A percentile compares a stretch with the other conserved stretches of the same genome.
These are phyloP conservation scores for Barnardius zonarius DNA, from an alignment of 2,113 vertebrate species.

Conservation along the genomic window DNA sequence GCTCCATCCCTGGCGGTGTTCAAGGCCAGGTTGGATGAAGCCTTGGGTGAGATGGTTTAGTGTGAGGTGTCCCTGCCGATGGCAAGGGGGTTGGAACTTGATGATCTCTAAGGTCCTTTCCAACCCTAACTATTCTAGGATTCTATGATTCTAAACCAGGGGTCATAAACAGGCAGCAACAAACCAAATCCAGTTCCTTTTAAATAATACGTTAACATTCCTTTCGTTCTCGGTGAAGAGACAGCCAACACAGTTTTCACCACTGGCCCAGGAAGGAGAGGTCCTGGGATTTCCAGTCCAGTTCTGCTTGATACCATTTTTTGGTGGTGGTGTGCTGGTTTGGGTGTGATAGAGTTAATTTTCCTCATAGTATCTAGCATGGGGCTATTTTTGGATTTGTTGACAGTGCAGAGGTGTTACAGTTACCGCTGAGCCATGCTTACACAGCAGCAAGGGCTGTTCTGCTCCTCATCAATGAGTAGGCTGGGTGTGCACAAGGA, in stretches of 20 bases:
- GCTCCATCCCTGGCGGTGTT: no score
- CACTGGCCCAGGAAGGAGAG: background rate
- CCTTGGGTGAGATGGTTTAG: no score
- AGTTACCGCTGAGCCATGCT: background rate
- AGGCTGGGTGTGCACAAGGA: background rate
- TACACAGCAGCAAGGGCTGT: background rate
- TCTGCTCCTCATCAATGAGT: background rate
- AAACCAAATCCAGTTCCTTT: background rate
- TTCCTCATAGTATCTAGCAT: background rate
- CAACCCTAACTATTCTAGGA: no score
- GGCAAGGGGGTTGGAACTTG: no score
- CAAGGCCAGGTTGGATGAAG: no score
- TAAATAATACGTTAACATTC: background rate
- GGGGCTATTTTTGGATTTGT: background rate
- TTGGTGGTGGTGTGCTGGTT: background rate
- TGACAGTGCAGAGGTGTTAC: background rate
- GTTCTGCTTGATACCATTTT: background rate
- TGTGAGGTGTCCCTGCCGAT: no score
- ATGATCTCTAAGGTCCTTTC: no score
- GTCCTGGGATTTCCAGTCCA: background rate
- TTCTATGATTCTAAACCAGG: no score
- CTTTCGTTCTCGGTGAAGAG: background rate
- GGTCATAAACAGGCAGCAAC: background rate
- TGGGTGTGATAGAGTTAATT: background rate
- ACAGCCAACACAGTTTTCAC: background rate